Evolutionary conservation across 2,113 vertebrate genomes (phyloP), one percentile per base, ranked within the genome.

Genomic region (Callionymus lyra): DNA sequence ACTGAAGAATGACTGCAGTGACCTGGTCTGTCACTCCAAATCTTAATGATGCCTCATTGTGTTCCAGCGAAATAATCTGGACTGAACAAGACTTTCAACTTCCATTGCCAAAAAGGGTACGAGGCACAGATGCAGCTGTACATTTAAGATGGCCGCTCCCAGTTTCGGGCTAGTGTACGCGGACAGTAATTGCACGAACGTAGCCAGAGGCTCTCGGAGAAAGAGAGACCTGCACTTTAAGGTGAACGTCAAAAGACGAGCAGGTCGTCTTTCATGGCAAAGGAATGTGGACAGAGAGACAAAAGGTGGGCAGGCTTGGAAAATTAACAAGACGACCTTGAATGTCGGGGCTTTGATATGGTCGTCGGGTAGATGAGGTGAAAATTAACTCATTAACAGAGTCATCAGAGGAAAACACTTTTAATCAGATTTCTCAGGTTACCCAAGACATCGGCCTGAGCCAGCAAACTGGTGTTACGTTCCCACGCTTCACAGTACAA

Each of bases 231-330:
- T 63, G 50, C 48, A 68, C 52, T 66, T 67, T 71, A 50, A 67
- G 73, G 56, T 62, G 46, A 38, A 63, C 53, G 64, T 76, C 68
- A 60, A 74, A 61, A 63, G 9, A 61, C 76, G 8, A 27, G 37
- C 41, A 16, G 21, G 45, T 63, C 47, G 56, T 70, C 68, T 73
- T 72, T 81, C 73, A 68, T 75, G 67, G 76, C 27, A 59, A 41
- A 74, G 68, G 77, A 68, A 74, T 78, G 74, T 63, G 63, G 67
- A 80, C 65, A 34, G 55, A 77, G 63, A 79, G 47, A n/a, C n/a
- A n/a, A 60, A 77, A 81, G 50, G 31, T 60, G 63, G 54, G 53
- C 47, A 57, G 41, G 71, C 65, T 54, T 59, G 69, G n/a, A 74
- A 65, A 74, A 76, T 68, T 60, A 63, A 68, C 68, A 65, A 72